Conservation (phyloP, 2,113 vertebrate genomes). For the Dromaius novaehollandiae region DNA sequence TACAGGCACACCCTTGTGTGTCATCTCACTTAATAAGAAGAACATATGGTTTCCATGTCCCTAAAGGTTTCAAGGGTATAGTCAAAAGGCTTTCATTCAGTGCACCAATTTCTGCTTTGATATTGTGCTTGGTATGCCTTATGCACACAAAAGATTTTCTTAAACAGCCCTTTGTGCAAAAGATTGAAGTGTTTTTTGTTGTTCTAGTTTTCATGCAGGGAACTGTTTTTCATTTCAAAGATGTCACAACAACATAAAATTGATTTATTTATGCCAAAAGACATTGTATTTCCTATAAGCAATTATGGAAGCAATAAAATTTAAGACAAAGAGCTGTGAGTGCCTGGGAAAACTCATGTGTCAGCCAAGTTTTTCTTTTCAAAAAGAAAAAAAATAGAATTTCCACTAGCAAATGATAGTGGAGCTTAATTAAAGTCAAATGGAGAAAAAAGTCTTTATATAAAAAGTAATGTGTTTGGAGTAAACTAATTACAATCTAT, state of each 20-base stretch:
- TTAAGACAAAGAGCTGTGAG: not conserved
- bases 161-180: not conserved
- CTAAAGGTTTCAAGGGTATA: not conserved
- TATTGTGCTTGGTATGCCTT: not conserved
- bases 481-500: not conserved
- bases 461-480: not conserved
- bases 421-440: not conserved
- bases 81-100: not conserved
- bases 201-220: not conserved
- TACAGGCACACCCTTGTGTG: not conserved
- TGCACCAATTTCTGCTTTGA: not conserved
- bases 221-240: not conserved
- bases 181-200: not conserved
- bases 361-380: not conserved
- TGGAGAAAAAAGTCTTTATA: not conserved
- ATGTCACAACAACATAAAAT: not conserved
- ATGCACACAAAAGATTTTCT: not conserved
- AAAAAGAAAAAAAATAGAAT: not conserved
- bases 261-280: not conserved
- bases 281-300: not conserved
- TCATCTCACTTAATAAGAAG: constrained; percentile 7
- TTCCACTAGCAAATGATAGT: not conserved
- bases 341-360: not conserved
- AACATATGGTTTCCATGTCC: not conserved
- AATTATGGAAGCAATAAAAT: not conserved